phyloP scores from a whole-genome alignment of 2,113 vertebrate genomes.

The Actenoides lindsayi region DNA sequence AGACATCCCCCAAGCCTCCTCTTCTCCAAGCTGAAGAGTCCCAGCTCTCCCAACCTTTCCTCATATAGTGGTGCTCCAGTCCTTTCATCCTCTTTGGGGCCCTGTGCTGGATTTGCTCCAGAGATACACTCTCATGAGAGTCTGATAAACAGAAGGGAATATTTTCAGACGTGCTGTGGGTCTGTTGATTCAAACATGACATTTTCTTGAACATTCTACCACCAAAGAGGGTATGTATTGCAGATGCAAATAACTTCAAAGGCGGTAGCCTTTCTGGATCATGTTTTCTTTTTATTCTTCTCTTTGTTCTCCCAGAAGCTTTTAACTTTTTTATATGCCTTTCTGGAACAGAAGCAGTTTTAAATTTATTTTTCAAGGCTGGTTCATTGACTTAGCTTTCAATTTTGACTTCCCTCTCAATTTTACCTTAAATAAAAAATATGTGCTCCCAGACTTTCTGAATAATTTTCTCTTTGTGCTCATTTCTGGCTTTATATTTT shows the following conservation, averaged over 20 bases:
- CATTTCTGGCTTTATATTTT: not conserved
- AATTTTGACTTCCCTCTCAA: not conserved
- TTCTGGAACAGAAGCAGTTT: not conserved
- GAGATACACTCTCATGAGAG: not conserved
- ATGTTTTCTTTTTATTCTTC: not conserved
- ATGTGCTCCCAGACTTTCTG: not conserved
- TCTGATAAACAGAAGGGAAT: not conserved
- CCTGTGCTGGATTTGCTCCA: not conserved
- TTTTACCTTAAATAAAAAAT: not conserved
- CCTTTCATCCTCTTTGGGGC: not conserved
- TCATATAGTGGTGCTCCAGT: not conserved
- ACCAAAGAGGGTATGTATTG: not conserved
- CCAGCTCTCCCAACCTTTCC: not conserved
- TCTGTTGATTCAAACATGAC: not conserved
- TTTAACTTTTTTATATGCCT: not conserved
- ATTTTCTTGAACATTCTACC: not conserved
- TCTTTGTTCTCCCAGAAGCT: not conserved
- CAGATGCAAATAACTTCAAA: not conserved
- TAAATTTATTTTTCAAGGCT: not conserved
- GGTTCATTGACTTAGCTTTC: not conserved
- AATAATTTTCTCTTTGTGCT: not conserved
- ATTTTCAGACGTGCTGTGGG: not conserved
- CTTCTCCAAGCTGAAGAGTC: not conserved
- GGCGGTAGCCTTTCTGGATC: not conserved
- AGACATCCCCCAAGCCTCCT: not conserved